A percentile compares a stretch with the other conserved stretches of the same genome.
Conservation (phyloP, 2,888 invertebrate genomes). For the Hypercompe scribonia region DNA sequence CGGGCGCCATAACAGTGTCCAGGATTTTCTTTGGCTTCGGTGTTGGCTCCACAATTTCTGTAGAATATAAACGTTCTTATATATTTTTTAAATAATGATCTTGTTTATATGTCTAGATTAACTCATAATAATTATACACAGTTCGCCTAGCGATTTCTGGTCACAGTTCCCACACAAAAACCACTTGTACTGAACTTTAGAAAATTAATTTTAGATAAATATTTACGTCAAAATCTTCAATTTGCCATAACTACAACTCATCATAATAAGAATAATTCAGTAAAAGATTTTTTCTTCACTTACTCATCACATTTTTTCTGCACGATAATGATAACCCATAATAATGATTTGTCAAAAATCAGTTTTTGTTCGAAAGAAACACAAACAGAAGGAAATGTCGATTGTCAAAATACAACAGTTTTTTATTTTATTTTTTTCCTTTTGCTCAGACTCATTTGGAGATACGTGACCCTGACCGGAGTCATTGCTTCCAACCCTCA, state of each 20-base stretch:
- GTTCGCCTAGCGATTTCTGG: not conserved
- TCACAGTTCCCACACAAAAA: not conserved
- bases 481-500: no score
- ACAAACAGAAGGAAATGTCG: not conserved
- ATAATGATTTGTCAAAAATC: not conserved
- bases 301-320: conserved; percentile 1
- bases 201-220: not conserved
- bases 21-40: conserved; percentile 73
- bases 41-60: conserved; percentile 72
- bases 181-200: not conserved
- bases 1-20: conserved; percentile 74
- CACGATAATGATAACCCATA: not conserved
- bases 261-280: not conserved
- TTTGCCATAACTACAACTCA: not conserved
- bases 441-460: no score
- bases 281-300: not conserved
- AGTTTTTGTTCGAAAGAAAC: not conserved
- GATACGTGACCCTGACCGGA: no score
- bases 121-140: not conserved
- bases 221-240: not conserved
- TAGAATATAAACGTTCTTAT: not conserved
- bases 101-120: no score
- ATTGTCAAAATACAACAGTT: not conserved
- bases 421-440: no score
- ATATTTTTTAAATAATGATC: not conserved